phyloP scores from a whole-genome alignment of 2,888 invertebrate genomes.

The Hydroisotoma schaefferi region DNA sequence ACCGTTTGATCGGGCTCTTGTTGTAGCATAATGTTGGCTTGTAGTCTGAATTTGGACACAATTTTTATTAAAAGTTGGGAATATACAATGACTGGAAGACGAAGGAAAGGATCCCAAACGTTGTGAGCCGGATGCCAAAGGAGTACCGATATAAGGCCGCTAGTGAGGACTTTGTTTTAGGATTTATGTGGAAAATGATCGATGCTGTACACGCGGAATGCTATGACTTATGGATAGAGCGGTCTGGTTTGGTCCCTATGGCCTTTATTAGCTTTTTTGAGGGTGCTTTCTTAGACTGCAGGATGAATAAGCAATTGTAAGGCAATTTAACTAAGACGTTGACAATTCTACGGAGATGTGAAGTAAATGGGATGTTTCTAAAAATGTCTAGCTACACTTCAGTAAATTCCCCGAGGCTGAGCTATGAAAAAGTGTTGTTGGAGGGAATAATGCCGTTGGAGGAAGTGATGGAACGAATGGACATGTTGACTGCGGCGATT shows the following conservation, averaged over 20 bases:
- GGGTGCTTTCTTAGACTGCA: background rate
- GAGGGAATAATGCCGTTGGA: no score
- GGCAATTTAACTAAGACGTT: background rate
- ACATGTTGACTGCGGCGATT: background rate
- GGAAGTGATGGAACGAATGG: background rate
- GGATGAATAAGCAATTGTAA: background rate
- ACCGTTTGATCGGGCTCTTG: no score
- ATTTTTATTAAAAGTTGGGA: no score
- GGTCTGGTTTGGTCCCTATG: background rate
- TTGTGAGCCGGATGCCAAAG: background rate
- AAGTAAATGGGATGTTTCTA: no score
- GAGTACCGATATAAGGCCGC: background rate
- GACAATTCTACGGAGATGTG: background rate
- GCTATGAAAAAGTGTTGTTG: no score
- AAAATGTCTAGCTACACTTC: no score
- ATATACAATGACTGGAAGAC: no score
- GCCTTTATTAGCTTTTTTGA: background rate
- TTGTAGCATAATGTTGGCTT: no score
- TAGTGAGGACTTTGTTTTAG: slow-evolving; percentile 21
- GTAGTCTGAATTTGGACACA: no score
- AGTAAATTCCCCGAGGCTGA: no score
- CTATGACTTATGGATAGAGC: background rate
- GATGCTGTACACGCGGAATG: slow-evolving; percentile 20
- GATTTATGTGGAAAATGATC: slow-evolving; percentile 18
- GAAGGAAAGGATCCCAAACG: no score